Base-by-base conservation (phyloP, 2,113 vertebrate genomes). In the Rallus limicola region DNA sequence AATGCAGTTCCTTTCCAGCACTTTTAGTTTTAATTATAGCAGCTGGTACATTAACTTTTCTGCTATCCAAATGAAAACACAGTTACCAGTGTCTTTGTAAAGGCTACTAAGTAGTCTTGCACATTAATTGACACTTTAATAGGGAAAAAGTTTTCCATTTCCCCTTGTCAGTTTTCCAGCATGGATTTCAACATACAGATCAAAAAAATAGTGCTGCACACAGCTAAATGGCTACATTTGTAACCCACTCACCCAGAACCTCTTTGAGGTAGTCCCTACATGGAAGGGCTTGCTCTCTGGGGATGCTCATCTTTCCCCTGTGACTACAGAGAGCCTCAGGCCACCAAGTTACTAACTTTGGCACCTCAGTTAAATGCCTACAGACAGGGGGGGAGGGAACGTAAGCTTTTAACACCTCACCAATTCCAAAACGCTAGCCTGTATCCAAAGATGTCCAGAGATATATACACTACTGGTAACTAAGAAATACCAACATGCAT, bases 401-500 rank as follows among this genome's bases (percentile, higher is more conserved):
- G 25, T 76, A 42, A 92, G 60, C 42, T 7, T 42, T 1, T 2
- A 16, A 14, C 16, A 85, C 19, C 68, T 82, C 71, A 74, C 15
- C 21, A 62, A 53, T 48, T 76, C 34, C 59, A 65, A 44, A 11
- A 1, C 17, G 42, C 15, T 46, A 75, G 11, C 0, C 0, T 33
- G 53, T 46, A 69, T 6, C 28, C 60, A 75, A 33, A 92, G 93
- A 26, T 5, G 33, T 17, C 69, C 19, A 48, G 48, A 48, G 67
- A 82, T 3, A 10, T 31, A 26, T 5, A 25, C 2, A 20, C 11
- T 16, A 40, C 33, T 0, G 28, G 62, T 16, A 52, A 87, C 24
- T 13, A 74, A 81, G 55, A 92, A 70, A 74, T 11, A 77, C 3
- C 53, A 38, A 33, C 7, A 36, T 0, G 12, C 36, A 4, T 1